Base-by-base conservation (phyloP, 2,888 invertebrate genomes). In the Melieria omissa region DNA sequence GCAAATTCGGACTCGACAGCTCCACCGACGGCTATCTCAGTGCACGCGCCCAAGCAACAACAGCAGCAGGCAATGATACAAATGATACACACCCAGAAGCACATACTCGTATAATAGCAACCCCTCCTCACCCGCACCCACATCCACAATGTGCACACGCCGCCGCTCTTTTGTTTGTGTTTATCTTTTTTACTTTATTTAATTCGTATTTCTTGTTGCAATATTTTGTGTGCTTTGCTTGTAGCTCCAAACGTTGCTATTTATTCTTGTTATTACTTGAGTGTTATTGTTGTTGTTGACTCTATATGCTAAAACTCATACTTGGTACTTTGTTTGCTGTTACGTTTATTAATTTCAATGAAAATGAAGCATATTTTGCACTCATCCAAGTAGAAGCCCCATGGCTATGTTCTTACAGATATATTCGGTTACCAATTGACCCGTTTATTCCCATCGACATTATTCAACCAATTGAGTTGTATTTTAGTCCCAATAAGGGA, bases 21-120 rank as follows among this genome's bases (percentile, higher is more conserved):
- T 81, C 85, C 49, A 82, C 86, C 65, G 87, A 86, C 76, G 85
- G 83, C 76, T 86, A 86, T 81, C 82, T 86, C 75, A 86, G 83
- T 60, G 41, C 60, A 16, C 67, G 67, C 42, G 52, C 44, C 42
- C 67, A 67, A 44, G 60, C 60, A 29, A 44, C 67, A 61, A 61
- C 67, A 67, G 54, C 69, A 41, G 14, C 69, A 41, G 12, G 52
- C 9, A 52, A 52, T 52, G n/a, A 52, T n/a, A 29, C 29, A 29
- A 29, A 29, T 29, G 29, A 52, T 52, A 52, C 52, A 52, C 5
- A 52, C 52, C 12, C 12, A 8, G 12, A 12, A 10, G 49, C 12
- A 49, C 49, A 49, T 49, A 49, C 8, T 8, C 49, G 12, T 49
- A 10, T 8, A 5, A n/a, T 52, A 52, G 5, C 12, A 5, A 12